Base-by-base conservation (phyloP, 2,888 invertebrate genomes). In the Homarus gammarus region DNA sequence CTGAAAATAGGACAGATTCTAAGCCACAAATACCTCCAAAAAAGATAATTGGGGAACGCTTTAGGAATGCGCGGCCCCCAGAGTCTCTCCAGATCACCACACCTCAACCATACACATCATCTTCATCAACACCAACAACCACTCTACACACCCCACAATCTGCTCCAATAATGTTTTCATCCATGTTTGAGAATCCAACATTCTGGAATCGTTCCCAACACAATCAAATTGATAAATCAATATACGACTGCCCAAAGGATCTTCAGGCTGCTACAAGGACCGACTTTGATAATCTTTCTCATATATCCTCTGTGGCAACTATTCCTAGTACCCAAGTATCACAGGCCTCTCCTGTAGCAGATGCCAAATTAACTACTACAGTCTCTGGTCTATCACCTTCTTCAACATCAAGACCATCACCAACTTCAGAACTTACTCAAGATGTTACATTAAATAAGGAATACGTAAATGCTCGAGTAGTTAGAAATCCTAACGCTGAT, bases 401-500 rank as follows among this genome's bases (percentile, higher is more conserved):
- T 12, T 27, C 61, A 22, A 56, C 70, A 22, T 70, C 86, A 33
- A 70, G 72, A 49, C 36, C 78, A 33, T 77, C 85, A 12, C 85
- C 72, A 87, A 73, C 81, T 22, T 56, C 81, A 73, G 72, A 79
- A 22, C 49, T 51, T 22, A 15, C 18, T 38, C 77, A 77, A 64
- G 77, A 64, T 27, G n/a, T 22, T 12, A 27, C 81, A 70, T n/a
- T 56, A 56, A 49, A 18, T 44, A 91, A 91, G 40, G 88, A 87
- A 33, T 91, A 91, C 64, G 91, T 91, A 15, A 91, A 91, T 77
- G 91, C 91, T 33, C 82, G 89, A 64, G 85, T 91, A 36, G 87
- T 91, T 36, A 44, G 82, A 15, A 79, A 82, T 61, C 72, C 87
- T 27, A 87, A 70, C n/a, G 22, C 72, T 31, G 81, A 81, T 64